Evolutionary conservation across 2,888 invertebrate genomes (phyloP).

Genomic region (Ophioninae sp.): DNA sequence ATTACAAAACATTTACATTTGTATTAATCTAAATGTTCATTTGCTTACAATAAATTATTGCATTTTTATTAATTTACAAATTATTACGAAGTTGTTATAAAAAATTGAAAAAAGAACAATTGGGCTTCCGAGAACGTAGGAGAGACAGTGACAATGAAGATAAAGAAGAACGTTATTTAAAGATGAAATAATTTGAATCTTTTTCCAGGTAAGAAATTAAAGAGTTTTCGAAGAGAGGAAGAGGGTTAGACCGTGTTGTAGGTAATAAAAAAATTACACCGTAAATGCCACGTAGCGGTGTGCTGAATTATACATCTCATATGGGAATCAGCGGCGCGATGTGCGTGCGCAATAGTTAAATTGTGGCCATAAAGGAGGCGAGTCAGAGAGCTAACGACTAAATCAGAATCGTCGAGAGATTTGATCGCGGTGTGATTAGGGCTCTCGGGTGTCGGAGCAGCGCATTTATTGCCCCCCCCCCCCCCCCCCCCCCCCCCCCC

Average conservation of each 20-base stretch:
- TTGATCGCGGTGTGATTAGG: slow-evolving; percentile 67
- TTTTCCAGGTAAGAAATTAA: too few relatives aligned
- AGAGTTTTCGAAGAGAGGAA: neutral
- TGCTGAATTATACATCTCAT: slow-evolving; percentile 18
- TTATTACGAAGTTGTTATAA: too few relatives aligned
- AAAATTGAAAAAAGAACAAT: too few relatives aligned
- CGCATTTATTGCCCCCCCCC: slow-evolving; percentile 61
- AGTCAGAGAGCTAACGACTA: slow-evolving; percentile 65
- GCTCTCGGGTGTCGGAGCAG: slow-evolving; percentile 47
- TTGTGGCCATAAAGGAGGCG: slow-evolving; percentile 40
- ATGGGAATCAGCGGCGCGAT: slow-evolving; percentile 21
- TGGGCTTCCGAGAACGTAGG: too few relatives aligned
- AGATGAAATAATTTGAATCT: too few relatives aligned
- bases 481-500: too few relatives aligned
- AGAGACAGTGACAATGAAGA: neutral
- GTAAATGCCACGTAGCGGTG: slow-evolving; percentile 11
- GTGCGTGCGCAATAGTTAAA: slow-evolving; percentile 16
- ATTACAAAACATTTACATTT: too few relatives aligned
- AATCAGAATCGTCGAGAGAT: slow-evolving; percentile 64
- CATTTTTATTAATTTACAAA: too few relatives aligned
- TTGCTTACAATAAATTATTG: too few relatives aligned
- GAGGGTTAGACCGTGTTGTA: slow-evolving; percentile 18
- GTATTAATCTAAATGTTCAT: too few relatives aligned
- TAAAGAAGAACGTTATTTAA: neutral
- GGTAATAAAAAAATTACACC: slow-evolving; percentile 24